Evolutionary conservation across 2,113 vertebrate genomes (phyloP).

Genomic region (Eulemur macaco): DNA sequence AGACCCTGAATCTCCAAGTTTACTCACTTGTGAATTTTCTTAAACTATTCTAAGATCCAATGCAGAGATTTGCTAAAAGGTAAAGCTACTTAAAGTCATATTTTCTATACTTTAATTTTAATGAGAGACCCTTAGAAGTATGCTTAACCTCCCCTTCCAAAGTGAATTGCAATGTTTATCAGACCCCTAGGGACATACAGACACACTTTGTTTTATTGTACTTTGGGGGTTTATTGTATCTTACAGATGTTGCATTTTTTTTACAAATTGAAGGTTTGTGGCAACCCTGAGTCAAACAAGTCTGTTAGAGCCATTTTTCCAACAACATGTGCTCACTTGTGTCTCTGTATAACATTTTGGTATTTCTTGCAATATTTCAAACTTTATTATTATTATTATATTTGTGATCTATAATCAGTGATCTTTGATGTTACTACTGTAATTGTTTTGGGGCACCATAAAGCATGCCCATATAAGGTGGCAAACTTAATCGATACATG

Average conservation of each 20-base stretch:
- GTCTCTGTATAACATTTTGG: neutral
- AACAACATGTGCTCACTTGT: neutral
- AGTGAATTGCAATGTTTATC: conserved; percentile 10
- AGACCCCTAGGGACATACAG: neutral
- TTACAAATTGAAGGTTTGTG: neutral
- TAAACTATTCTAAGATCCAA: neutral
- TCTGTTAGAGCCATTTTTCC: neutral
- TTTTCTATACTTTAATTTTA: conserved; percentile 44
- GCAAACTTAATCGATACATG: neutral
- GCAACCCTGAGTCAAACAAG: neutral
- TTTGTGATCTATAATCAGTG: neutral
- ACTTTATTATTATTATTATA: neutral
- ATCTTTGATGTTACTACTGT: neutral
- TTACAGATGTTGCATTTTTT: neutral
- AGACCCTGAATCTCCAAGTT: neutral
- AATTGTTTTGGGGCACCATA: neutral
- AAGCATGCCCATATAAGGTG: neutral
- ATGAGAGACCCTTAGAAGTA: conserved; percentile 8
- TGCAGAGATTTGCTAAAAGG: neutral
- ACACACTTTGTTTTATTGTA: neutral
- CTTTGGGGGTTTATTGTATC: neutral
- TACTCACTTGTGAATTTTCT: neutral
- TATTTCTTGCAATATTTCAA: neutral
- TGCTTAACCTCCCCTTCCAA: neutral
- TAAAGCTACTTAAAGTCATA: neutral